Conservation (phyloP, 2,113 vertebrate species). For the Ceratotherium simum region DNA sequence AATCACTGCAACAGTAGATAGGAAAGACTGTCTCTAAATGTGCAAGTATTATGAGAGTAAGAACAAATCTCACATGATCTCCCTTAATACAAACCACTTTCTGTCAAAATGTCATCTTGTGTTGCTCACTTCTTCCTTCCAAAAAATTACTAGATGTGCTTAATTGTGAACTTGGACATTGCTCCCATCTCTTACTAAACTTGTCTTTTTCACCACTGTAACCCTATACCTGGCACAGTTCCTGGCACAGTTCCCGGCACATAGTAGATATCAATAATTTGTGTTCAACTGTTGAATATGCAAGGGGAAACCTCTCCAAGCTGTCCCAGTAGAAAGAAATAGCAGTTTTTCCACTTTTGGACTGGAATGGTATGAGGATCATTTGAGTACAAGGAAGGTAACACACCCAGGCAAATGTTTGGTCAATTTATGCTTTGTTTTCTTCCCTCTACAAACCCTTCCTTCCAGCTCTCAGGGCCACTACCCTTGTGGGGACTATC, state of each 20-base stretch:
- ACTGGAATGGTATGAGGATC: slow-evolving; percentile 37
- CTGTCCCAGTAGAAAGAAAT: background rate
- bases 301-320: slow-evolving; percentile 46
- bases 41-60: background rate
- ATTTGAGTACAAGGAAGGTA: slow-evolving; percentile 63
- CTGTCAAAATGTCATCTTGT: slow-evolving; percentile 42
- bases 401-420: slow-evolving; percentile 56
- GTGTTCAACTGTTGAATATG: slow-evolving; percentile 9
- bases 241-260: slow-evolving; percentile 27
- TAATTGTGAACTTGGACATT: background rate
- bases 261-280: background rate
- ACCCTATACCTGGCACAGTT: background rate
- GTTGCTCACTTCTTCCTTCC: background rate
- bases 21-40: slow-evolving; percentile 47
- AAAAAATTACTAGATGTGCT: background rate
- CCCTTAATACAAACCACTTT: slow-evolving; percentile 57
- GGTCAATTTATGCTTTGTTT: slow-evolving; percentile 60
- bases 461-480: background rate
- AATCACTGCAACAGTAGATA: slow-evolving; percentile 15
- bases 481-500: background rate
- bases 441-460: slow-evolving; percentile 39
- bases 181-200: slow-evolving; percentile 30
- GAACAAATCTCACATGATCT: slow-evolving; percentile 19
- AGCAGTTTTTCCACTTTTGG: slow-evolving; percentile 36
- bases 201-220: background rate